Evolutionary conservation across 2,888 invertebrate species (phyloP).

Genomic region (Sinohyriopsis cumingii): DNA sequence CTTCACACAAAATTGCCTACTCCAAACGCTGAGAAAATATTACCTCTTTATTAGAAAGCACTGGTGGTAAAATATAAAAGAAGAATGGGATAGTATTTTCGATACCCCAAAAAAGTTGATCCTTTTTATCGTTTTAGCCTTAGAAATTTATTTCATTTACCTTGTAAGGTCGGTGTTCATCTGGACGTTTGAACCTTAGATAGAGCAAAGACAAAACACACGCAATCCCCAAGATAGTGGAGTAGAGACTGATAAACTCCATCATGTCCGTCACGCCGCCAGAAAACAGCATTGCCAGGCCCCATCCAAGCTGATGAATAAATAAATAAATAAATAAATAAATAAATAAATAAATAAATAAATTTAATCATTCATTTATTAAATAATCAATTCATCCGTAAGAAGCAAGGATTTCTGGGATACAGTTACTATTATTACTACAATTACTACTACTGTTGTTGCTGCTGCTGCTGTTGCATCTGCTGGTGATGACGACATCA

Average conservation of each 20-base stretch:
- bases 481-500: no score
- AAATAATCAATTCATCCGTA: not conserved
- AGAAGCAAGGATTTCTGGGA: no score
- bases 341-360: not conserved
- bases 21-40: no score
- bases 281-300: slow-evolving; percentile 52
- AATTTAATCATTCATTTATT: not conserved
- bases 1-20: no score
- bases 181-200: slow-evolving; percentile 51
- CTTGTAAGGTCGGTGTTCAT: slow-evolving; percentile 56
- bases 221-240: slow-evolving; percentile 50
- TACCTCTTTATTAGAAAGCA: no score
- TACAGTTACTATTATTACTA: no score
- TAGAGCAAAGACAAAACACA: slow-evolving; percentile 53
- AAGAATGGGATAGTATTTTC: no score
- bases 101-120: no score
- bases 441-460: no score
- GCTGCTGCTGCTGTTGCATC: no score
- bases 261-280: slow-evolving; percentile 57
- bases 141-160: slow-evolving; percentile 21
- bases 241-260: slow-evolving; percentile 55
- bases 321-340: not conserved
- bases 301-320: slow-evolving; percentile 42
- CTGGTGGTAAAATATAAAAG: no score
- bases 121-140: no score